Conservation (phyloP, 2,797 vertebrate species). For the Trematomus bernacchii region DNA sequence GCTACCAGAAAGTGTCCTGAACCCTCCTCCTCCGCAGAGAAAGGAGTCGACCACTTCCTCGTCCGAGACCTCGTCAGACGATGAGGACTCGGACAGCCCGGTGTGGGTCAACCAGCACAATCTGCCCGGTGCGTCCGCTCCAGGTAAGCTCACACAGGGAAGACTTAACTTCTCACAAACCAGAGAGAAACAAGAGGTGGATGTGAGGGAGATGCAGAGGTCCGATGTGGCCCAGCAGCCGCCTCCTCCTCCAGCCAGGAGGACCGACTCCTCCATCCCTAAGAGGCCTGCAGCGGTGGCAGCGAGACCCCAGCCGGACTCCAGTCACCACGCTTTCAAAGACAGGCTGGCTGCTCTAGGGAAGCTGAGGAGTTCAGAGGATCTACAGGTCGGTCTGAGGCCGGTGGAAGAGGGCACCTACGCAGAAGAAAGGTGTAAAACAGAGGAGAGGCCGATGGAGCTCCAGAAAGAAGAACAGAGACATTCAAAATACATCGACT, state of each 20-base stretch:
- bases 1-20: constrained; percentile 75
- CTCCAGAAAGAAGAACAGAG: constrained; percentile 79
- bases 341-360: constrained; percentile 91
- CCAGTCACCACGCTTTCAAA: constrained; percentile 90
- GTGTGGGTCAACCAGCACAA: constrained; percentile 85
- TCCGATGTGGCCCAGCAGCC: constrained; percentile 64
- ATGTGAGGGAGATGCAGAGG: constrained; percentile 53
- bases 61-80: constrained; percentile 77
- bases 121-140: constrained; percentile 70
- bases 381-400: constrained; percentile 65
- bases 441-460: constrained; percentile 75
- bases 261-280: constrained; percentile 84
- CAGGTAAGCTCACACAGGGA: constrained; percentile 63
- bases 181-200: constrained; percentile 76
- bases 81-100: constrained; percentile 79
- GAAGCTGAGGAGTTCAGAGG: constrained; percentile 88
- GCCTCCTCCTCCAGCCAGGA: constrained; percentile 74
- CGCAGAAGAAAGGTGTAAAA: constrained; percentile 76
- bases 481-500: constrained; percentile 80
- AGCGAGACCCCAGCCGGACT: constrained; percentile 82
- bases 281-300: constrained; percentile 80
- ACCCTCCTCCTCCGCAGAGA: constrained; percentile 46
- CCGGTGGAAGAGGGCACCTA: constrained; percentile 56
- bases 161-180: constrained; percentile 59
- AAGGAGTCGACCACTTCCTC: constrained; percentile 85